Evolutionary conservation across 2,888 invertebrate genomes (phyloP), one percentile per base, ranked within the genome.

Genomic region (Patella caerulea): DNA sequence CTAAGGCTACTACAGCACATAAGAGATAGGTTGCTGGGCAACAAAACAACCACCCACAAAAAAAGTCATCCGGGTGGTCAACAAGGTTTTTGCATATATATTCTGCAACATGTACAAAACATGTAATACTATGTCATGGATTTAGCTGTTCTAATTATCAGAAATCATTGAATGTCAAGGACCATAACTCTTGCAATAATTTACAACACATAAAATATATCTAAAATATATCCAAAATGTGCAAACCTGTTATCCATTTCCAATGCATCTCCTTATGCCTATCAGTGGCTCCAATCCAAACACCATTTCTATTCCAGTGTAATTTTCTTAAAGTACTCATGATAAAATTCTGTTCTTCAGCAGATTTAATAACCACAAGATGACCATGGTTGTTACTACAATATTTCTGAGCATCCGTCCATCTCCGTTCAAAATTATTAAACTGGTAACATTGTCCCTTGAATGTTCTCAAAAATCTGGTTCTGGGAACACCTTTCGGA

Each of bases 271-370:
- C 89, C 9, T 80, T 73, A n/a, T 82, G 71, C 12, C 75, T 72
- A 77, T 90, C 90, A 17, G 87, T 82, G 0, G 88, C 86, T n/a
- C 90, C 90, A 19, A 90, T 87, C 90, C 90, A 90, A 24, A 89
- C 80, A 5, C 88, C 88, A 71, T 88, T 86, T 53, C 82, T 84
- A 1, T 77, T 78, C 87, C 88, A 88, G 15, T 78, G 72, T 9
- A 87, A 78, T 3, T 55, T 56, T 45, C 79, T 76, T 55, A 87
- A 74, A 24, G 77, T 76, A 45, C 59, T 52, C 69, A 81, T 72
- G 70, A 86, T 70, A 76, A 85, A 86, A 15, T 77, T 75, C 80
- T 89, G 88, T 55, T 85, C 86, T n/a, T 79, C 80, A 3, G 79
- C 69, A 71, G 82, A 79, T 17, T 79, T 78, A 3, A 88, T 85